Evolutionary conservation across 2,888 invertebrate species (phyloP).

Genomic region (Pseudococcus viburni): DNA sequence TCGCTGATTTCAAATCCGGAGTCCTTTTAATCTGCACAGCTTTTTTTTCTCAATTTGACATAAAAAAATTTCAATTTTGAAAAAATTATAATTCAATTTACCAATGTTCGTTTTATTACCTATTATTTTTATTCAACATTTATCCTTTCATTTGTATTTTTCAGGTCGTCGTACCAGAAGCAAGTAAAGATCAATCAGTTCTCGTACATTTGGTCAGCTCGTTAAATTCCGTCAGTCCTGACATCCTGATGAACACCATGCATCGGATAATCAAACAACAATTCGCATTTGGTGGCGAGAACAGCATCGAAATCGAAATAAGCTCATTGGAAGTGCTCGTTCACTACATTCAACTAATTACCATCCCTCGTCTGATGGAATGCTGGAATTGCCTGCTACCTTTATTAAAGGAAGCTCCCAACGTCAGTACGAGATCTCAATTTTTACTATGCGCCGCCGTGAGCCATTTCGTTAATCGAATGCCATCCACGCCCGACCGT

Average conservation of each 20-base stretch:
- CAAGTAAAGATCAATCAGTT: slow-evolving; percentile 80
- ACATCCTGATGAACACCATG: slow-evolving; percentile 85
- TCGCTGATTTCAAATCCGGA: no score
- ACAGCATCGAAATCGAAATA: slow-evolving; percentile 80
- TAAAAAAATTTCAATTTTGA: no score
- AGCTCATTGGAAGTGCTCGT: slow-evolving; percentile 87
- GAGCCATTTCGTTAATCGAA: slow-evolving; percentile 87
- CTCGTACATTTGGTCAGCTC: slow-evolving; percentile 85
- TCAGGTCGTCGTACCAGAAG: slow-evolving; percentile 73
- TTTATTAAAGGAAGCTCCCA: slow-evolving; percentile 83
- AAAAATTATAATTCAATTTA: no score
- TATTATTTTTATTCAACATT: background rate
- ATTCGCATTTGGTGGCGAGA: slow-evolving; percentile 73
- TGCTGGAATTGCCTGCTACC: slow-evolving; percentile 84
- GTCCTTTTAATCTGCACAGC: no score
- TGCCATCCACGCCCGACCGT: slow-evolving; percentile 72
- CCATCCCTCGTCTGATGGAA: slow-evolving; percentile 80
- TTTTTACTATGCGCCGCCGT: slow-evolving; percentile 85
- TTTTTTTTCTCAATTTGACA: no score
- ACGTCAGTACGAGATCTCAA: slow-evolving; percentile 82
- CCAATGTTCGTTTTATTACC: background rate
- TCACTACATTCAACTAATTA: slow-evolving; percentile 73
- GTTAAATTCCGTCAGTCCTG: slow-evolving; percentile 87
- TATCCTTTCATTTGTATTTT: background rate
- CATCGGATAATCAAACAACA: slow-evolving; percentile 87